Base-by-base conservation (phyloP, 2,888 invertebrate species). In the Mycalesis mineus region DNA sequence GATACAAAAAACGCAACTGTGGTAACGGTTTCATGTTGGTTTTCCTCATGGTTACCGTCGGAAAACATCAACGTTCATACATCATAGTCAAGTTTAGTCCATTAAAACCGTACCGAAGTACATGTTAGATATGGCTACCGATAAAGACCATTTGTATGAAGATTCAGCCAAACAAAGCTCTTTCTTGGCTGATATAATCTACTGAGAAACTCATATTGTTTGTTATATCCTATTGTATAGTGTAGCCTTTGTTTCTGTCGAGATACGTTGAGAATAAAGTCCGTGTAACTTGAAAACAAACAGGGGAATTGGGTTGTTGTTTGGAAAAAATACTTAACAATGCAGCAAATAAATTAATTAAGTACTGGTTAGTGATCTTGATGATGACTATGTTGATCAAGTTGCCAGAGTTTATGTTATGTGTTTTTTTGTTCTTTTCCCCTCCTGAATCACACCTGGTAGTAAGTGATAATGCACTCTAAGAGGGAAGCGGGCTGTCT, bases 251-350 rank as follows among this genome's bases (percentile, higher is more conserved):
- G 71, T 68, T 63, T 67, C 64, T 61, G 51, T 45, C 15, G 11
- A 36, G 58, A 55, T 44, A 61, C 67, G 69, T 69, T 72, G 72
- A 60, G 74, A 72, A 71, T 45, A 36, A 47, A 57, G 60, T 60
- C 67, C 72, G 71, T 71, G 72, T 65, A 74, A 75, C 69, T 68
- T 61, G 62, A 65, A 66, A 70, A 71, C 65, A 70, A 73, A 73
- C 65, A 61, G 53, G 69, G 71, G 70, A 72, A 71, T 61, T 63
- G 62, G 55, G 56, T 62, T 61, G 59, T 65, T 66, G 67, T 69
- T 65, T 14, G 41, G 22, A 31, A 17, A 40, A 13, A 40, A 29
- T 51, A 13, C n/a, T 68, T 22, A 36, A 17, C 22, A 22, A 22
- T 22, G 5, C 22, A 22, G 2, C 3, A 22, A 22, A 22, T 22